phyloP scores from a whole-genome alignment of 2,888 invertebrate species.

The Metallyticus violacea region DNA sequence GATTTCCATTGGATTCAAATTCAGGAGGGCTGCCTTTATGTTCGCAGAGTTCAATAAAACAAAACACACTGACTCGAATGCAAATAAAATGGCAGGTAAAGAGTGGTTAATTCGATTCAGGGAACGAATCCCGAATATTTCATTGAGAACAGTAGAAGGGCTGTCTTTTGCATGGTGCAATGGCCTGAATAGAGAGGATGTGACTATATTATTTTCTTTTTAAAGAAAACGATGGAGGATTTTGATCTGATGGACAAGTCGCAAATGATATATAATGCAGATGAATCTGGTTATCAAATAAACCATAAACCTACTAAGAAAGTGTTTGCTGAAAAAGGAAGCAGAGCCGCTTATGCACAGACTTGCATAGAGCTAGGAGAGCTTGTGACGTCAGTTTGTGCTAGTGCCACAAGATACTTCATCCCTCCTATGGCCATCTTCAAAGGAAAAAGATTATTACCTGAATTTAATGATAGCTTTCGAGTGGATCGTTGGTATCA shows the following conservation, averaged over 20 bases:
- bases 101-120: neutral
- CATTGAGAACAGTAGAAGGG: neutral
- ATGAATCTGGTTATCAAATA: neutral
- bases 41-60: neutral
- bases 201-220: neutral
- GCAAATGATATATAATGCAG: too few species aligned
- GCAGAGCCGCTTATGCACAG: neutral
- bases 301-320: neutral
- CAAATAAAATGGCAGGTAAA: too few species aligned
- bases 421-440: neutral
- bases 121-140: neutral
- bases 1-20: too few species aligned
- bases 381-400: too few species aligned
- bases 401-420: too few species aligned
- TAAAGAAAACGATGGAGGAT: neutral
- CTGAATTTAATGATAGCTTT: too few species aligned
- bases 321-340: neutral
- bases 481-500: too few species aligned
- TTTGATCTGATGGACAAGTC: neutral
- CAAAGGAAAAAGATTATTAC: neutral
- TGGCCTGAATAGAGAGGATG: too few species aligned
- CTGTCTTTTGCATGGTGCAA: neutral
- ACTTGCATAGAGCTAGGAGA: too few species aligned
- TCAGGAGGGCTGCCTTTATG: too few species aligned
- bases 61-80: neutral